Evolutionary conservation across 2,888 invertebrate genomes (phyloP).

Genomic region (Apotomis betuletana): DNA sequence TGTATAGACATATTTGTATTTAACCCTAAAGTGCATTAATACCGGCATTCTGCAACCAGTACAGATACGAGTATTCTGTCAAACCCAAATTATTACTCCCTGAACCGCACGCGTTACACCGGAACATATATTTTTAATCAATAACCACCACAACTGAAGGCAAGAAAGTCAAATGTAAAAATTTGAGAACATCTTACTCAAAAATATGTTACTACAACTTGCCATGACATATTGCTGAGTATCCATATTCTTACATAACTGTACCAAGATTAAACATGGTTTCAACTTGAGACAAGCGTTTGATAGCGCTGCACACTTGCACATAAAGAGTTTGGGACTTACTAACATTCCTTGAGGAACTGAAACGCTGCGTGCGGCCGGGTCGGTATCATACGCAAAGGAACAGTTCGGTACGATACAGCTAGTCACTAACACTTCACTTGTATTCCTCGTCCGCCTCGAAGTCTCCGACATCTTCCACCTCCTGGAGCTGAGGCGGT

Average conservation of each 20-base stretch:
- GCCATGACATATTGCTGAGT: neutral
- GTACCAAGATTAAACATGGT: neutral
- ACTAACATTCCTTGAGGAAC: neutral
- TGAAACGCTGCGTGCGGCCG: neutral
- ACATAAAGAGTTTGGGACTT: neutral
- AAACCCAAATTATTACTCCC: constrained; percentile 15
- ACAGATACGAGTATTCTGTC: constrained; percentile 12
- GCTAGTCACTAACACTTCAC: constrained; percentile 51
- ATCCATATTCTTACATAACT: neutral
- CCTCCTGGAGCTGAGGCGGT: constrained; percentile 70
- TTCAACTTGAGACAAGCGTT: neutral
- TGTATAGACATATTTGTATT: constrained; percentile 19
- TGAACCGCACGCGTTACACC: neutral
- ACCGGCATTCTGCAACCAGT: constrained; percentile 12
- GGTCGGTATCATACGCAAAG: constrained; percentile 7
- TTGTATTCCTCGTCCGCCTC: constrained; percentile 87
- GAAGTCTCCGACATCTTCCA: constrained; percentile 85
- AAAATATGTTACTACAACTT: neutral
- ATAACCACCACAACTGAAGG: neutral
- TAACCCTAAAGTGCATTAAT: constrained; percentile 26
- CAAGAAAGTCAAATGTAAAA: neutral
- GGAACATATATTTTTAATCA: neutral
- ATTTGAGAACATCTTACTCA: neutral
- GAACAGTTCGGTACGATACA: constrained; percentile 33
- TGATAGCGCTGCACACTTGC: neutral